Base-by-base conservation (phyloP, 2,113 vertebrate genomes). In the Macheiramphus alcinus region DNA sequence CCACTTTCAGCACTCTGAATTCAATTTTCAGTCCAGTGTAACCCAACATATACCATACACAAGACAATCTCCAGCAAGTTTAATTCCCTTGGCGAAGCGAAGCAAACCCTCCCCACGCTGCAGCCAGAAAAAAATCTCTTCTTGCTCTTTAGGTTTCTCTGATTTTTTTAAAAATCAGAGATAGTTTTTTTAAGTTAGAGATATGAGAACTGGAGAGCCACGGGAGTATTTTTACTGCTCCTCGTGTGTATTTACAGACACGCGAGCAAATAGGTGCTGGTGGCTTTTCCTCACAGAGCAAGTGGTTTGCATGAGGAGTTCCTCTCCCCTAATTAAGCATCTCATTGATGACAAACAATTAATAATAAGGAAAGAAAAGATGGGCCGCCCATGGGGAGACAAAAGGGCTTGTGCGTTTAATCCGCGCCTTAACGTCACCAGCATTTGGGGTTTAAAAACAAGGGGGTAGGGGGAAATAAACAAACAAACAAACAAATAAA, bases 31-130 rank as follows among this genome's bases (percentile, higher is more conserved):
- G 36, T 16, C 36, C 4, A 8, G 25, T 1, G 9, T 47, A 59
- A 53, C 52, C 52, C 63, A 82, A 13, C 38, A 4, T 2, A 2
- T 1, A 36, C 11, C 38, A 9, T 0, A 21, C 1, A 27, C 5
- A 23, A 27, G 8, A 31, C 73, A 31, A 76, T 7, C 34, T 27
- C 62, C 17, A 45, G 32, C 43, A 16, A 27, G 42, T 50, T 88
- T 45, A n/a, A 74, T 19, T 36, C 47, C n/a, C 47, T n/a, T 3
- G 16, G 23, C 1, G 1, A 76, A 78, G 25, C 5, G 1, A 74
- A 23, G 26, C 62, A 81, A 83, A 78, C 23, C 36, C 50, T 76
- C 42, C 48, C 34, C 26, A 17, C 1, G 2, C 55, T 19, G 19
- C 2, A 1, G 42, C 22, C 2, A 0, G 17, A 36, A 26, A 17